Conservation (phyloP, 1,140 invertebrate species). For the Vanessa tameamea region DNA sequence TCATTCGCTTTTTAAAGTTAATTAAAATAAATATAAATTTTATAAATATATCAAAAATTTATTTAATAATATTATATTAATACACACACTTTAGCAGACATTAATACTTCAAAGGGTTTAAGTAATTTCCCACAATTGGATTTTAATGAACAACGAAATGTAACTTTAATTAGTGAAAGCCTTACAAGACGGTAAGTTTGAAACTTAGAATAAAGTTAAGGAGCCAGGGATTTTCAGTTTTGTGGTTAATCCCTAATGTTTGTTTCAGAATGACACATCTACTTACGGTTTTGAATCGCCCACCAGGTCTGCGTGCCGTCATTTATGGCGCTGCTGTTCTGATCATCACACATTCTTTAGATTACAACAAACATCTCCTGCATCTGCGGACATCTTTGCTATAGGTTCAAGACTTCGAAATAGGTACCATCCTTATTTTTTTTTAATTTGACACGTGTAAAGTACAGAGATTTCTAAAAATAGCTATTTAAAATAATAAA, state of each 20-base stretch:
- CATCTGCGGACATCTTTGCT: slow-evolving; percentile 86
- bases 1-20: slow-evolving; percentile 19
- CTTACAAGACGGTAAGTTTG: slow-evolving; percentile 19
- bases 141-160: slow-evolving; percentile 35
- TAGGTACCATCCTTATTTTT: slow-evolving; percentile 44
- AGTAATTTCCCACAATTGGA: slow-evolving; percentile 20
- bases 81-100: too few species aligned
- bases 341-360: slow-evolving; percentile 99
- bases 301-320: slow-evolving; percentile 97
- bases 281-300: slow-evolving; percentile 97
- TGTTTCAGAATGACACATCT: slow-evolving; percentile 92
- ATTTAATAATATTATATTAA: background rate
- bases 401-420: slow-evolving; percentile 86
- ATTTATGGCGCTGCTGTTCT: slow-evolving; percentile 98
- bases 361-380: slow-evolving; percentile 88
- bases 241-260: slow-evolving; percentile 28
- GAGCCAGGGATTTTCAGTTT: slow-evolving; percentile 25
- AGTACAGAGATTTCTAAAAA: background rate
- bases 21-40: slow-evolving; percentile 5
- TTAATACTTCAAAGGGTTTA: slow-evolving; percentile 8
- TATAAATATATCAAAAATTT: background rate
- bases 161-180: slow-evolving; percentile 35
- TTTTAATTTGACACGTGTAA: background rate
- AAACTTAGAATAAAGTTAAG: slow-evolving; percentile 28
- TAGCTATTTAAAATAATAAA: background rate